These are phyloP conservation scores for Oryzias melastigma DNA, from an alignment of 2,113 vertebrate genomes.

Conservation along the genomic window DNA sequence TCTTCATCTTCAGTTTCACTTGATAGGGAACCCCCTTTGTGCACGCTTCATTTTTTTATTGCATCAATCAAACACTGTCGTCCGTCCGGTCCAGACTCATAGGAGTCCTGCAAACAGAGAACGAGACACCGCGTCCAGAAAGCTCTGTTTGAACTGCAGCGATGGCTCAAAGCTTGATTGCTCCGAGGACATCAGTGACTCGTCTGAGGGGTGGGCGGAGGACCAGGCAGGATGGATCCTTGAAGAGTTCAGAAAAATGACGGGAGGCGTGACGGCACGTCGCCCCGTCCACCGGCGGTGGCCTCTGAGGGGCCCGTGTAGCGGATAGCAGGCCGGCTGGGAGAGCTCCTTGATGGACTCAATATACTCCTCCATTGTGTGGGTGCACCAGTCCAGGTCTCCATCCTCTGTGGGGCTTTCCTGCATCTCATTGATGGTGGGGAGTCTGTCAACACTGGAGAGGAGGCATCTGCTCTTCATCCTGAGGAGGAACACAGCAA, in stretches of 20 bases:
- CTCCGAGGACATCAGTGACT: constrained; percentile 33
- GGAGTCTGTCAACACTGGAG: constrained; percentile 56
- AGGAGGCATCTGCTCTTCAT: constrained; percentile 59
- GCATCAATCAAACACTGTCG: too few species aligned
- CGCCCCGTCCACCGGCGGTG: constrained; percentile 30
- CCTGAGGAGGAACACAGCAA: constrained; percentile 8
- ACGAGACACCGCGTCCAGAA: constrained; percentile 42
- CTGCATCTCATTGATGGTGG: constrained; percentile 60
- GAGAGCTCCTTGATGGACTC: constrained; percentile 69
- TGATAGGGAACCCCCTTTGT: too few species aligned
- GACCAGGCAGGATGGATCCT: constrained; percentile 18
- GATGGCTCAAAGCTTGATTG: constrained; percentile 7
- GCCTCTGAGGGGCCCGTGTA: constrained; percentile 54
- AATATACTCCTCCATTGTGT: constrained; percentile 62
- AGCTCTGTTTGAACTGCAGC: constrained; percentile 21
- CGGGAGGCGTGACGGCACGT: neutral
- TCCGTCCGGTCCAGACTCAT: constrained; percentile 19
- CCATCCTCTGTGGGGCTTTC: constrained; percentile 34
- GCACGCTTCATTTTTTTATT: too few species aligned
- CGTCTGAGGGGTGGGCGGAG: constrained; percentile 42
- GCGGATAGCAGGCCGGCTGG: constrained; percentile 53
- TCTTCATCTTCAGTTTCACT: too few species aligned
- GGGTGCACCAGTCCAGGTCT: constrained; percentile 4
- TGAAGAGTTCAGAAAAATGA: neutral
- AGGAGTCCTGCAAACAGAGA: constrained; percentile 45